Evolutionary conservation across 1,140 invertebrate genomes (phyloP).

Genomic region (Drosophila sulfurigaster): DNA sequence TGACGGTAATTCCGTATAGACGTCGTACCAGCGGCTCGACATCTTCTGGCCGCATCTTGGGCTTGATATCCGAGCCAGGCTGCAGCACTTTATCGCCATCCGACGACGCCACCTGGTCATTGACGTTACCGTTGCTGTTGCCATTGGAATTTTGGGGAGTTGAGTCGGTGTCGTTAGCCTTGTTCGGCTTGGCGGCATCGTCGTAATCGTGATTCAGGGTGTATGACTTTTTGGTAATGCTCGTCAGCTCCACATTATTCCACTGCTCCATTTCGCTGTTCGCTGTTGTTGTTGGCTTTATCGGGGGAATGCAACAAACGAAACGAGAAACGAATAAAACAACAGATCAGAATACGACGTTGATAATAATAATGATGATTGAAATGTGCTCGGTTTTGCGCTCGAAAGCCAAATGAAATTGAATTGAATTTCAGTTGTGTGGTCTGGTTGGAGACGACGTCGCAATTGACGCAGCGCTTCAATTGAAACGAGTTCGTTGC

Average conservation of each 20-base stretch:
- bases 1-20: conserved; percentile 89
- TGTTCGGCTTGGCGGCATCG: conserved; percentile 47
- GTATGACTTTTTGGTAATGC: conserved; percentile 79
- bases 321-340: conserved; percentile 35
- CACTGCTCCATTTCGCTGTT: conserved; percentile 82
- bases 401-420: conserved; percentile 72
- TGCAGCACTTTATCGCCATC: conserved; percentile 75
- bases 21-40: conserved; percentile 87
- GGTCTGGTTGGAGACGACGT: conserved; percentile 2
- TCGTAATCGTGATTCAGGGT: conserved; percentile 80
- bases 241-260: conserved; percentile 82
- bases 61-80: conserved; percentile 88
- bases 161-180: conserved; percentile 44
- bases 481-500: conserved; percentile 78
- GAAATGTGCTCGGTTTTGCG: conserved; percentile 58
- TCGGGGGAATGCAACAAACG: conserved; percentile 46
- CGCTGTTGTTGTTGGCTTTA: conserved; percentile 42
- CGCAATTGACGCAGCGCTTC: conserved; percentile 41
- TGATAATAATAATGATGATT: conserved; percentile 34
- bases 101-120: background rate
- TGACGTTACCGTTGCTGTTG: conserved; percentile 14
- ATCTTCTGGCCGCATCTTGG: conserved; percentile 86
- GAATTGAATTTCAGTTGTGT: conserved; percentile 66
- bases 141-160: conserved; percentile 31
- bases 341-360: conserved; percentile 57